Evolutionary conservation across 2,888 invertebrate species (phyloP), one percentile per base, ranked within the genome.

Genomic region (Scaeva pyrastri): DNA sequence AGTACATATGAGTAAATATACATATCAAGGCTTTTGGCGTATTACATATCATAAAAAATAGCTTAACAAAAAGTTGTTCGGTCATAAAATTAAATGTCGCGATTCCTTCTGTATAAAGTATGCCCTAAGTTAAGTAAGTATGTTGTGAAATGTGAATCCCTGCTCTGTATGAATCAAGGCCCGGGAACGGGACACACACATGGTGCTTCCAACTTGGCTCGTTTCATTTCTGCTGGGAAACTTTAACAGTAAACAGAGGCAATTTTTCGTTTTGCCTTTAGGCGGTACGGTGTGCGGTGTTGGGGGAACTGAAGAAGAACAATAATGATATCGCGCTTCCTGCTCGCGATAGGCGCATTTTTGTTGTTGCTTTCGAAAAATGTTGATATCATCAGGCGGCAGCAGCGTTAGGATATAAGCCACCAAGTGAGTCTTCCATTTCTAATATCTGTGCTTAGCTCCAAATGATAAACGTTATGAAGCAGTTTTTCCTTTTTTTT

Each of bases 361-460:
- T 50, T 71, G 26, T 50, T 71, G 26, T 64, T 41, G 19, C 39
- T 41, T 60, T 52, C 5, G 7, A 23, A 39, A 62, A 66, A 58
- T 31, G 31, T 31, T 45, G 62, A 73, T 86, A 77, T 77, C 68
- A 36, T n/a, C n/a, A n/a, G n/a, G n/a, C n/a, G n/a, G n/a, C n/a
- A n/a, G n/a, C n/a, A 0, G 73, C 56, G 16, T 48, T 39, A 45
- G 50, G 55, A 64, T 86, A 64, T 86, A 86, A 86, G 86, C 82
- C 86, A 74, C 73, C 82, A 82, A 86, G 82, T 86, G 71, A 82
- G 78, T 77, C 75, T 72, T 79, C 58, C 58, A 72, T 79, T 60
- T 60, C 62, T 79, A 50, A 72, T 75, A 72, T 71, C 79, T 66
- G 36, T 71, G 70, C 74, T 79, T 58, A 66, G 64, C 70, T 58